Conservation (phyloP, 2,797 vertebrate genomes). For the Anguilla obscura region DNA sequence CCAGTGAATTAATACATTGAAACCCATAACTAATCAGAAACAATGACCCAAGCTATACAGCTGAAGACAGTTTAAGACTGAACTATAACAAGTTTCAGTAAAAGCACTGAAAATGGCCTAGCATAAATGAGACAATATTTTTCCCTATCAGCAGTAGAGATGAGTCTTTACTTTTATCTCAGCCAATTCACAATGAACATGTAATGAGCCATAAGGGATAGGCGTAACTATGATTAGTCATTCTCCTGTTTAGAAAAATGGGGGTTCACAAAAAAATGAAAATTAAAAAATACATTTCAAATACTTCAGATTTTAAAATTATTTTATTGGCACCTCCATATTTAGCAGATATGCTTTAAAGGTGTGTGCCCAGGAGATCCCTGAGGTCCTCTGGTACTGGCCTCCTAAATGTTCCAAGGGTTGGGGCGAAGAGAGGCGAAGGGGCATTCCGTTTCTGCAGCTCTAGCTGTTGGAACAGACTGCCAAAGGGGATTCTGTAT, state of each 20-base stretch:
- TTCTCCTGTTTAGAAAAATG: neutral
- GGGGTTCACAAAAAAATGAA: neutral
- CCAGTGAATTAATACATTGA: neutral
- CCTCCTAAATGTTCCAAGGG: no score
- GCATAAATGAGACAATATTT: neutral
- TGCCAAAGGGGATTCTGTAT: no score
- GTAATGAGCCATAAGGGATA: neutral
- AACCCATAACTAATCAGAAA: neutral
- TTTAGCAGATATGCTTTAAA: no score
- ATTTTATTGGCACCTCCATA: no score
- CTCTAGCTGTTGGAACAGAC: no score
- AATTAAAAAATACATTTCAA: neutral
- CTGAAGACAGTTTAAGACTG: neutral
- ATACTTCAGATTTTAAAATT: neutral
- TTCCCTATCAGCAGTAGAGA: neutral
- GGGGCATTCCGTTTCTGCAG: no score
- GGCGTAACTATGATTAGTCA: neutral
- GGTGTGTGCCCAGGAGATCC: no score
- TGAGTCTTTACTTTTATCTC: neutral
- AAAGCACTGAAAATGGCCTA: neutral
- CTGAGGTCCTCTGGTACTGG: no score
- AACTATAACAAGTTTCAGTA: neutral
- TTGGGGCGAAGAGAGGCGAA: no score
- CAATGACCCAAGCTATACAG: neutral
- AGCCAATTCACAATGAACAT: neutral